A percentile compares a stretch with the other conserved stretches of the same genome.
phyloP scores from a whole-genome alignment of 2,113 vertebrate species.

The Oryzias curvinotus region DNA sequence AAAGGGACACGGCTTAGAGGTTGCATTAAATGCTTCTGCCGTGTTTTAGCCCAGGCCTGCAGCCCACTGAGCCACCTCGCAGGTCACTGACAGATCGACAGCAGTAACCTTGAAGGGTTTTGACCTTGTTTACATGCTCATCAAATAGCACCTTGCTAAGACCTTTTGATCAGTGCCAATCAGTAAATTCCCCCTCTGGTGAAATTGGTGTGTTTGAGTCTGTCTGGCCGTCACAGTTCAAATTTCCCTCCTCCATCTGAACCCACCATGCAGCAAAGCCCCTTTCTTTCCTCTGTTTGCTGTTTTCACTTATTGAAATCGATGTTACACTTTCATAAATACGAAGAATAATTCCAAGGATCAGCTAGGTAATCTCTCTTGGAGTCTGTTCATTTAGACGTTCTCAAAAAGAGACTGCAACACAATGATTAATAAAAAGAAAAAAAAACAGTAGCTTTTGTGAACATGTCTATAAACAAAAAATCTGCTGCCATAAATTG shows the following conservation, averaged over 20 bases:
- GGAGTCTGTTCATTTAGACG: no score
- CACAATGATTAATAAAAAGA: no score
- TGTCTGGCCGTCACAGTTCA: slow-evolving; percentile 47
- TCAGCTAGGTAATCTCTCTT: no score
- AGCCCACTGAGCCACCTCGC: slow-evolving; percentile 17
- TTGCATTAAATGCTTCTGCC: no score
- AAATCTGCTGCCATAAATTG: no score
- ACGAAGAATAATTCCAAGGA: neutral
- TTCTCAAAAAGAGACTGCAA: no score
- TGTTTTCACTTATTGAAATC: neutral
- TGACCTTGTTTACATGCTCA: slow-evolving; percentile 73
- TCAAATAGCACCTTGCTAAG: slow-evolving; percentile 62
- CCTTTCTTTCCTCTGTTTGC: neutral
- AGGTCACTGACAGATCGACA: slow-evolving; percentile 39
- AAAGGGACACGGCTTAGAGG: no score
- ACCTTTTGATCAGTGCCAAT: slow-evolving; percentile 65
- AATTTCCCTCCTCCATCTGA: slow-evolving; percentile 34
- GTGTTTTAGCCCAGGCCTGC: slow-evolving; percentile 33
- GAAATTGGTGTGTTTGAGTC: slow-evolving; percentile 31
- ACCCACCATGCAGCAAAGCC: slow-evolving; percentile 21
- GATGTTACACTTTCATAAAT: neutral
- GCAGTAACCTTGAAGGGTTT: slow-evolving; percentile 53
- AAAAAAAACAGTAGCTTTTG: no score
- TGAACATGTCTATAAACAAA: no score
- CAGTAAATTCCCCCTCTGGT: slow-evolving; percentile 45